A percentile compares a stretch with the other conserved stretches of the same genome.
These are phyloP conservation scores for Caenorhabditis becei DNA, from an alignment of 2,888 invertebrate genomes.

Conservation along the genomic window DNA sequence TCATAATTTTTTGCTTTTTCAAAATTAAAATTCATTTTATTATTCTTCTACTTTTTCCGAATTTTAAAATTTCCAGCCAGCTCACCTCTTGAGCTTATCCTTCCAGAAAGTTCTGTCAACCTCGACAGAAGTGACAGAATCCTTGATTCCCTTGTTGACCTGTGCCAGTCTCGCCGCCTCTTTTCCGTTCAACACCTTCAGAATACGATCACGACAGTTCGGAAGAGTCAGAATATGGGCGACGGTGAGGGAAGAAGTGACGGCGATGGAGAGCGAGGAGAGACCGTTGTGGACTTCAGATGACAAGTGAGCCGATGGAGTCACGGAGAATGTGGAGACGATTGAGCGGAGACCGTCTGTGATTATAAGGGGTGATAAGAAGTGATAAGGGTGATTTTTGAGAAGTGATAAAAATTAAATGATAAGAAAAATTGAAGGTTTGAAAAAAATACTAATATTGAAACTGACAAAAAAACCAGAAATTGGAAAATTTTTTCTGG, in stretches of 20 bases:
- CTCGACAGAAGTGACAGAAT: conserved; percentile 15
- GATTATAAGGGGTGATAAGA: too few species aligned
- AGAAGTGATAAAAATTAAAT: conserved; percentile 1
- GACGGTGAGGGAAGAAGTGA: conserved; percentile 31
- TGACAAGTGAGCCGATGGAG: conserved; percentile 26
- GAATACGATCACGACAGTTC: conserved; percentile 23
- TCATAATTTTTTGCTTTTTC: too few species aligned
- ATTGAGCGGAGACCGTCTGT: conserved; percentile 49
- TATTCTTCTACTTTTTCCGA: too few species aligned
- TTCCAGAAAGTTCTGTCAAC: conserved; percentile 56
- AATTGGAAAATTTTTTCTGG: too few species aligned
- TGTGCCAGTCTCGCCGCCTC: conserved; percentile 17
- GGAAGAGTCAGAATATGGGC: conserved; percentile 40
- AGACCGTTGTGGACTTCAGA: conserved; percentile 17
- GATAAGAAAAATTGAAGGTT: not conserved
- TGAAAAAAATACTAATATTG: not conserved
- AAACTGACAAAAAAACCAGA: not conserved
- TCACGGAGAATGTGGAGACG: conserved; percentile 28
- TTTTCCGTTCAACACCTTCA: conserved; percentile 6
- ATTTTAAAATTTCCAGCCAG: too few species aligned
- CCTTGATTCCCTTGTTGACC: conserved; percentile 5
- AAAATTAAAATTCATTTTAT: too few species aligned
- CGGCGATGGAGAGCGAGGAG: conserved; percentile 19
- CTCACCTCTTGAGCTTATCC: not conserved
- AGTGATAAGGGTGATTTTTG: conserved; percentile 2